A percentile compares a stretch with the other conserved stretches of the same genome.
Conservation (phyloP, 2,888 invertebrate species). For the Tiliacea citrago region DNA sequence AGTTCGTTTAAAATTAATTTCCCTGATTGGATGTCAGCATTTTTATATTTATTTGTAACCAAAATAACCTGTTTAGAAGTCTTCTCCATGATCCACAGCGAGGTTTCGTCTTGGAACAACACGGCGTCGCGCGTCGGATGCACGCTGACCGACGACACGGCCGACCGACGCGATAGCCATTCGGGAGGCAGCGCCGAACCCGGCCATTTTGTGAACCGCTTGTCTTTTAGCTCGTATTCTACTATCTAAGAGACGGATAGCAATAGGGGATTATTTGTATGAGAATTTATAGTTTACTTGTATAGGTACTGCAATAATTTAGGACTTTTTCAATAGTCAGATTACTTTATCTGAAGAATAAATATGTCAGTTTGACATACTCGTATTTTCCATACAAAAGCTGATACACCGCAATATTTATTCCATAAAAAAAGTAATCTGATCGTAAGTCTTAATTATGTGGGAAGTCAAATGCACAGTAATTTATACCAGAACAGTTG, state of each 20-base stretch:
- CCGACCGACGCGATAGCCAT: slow-evolving; percentile 91
- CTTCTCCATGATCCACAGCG: slow-evolving; percentile 89
- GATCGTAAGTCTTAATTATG: no score
- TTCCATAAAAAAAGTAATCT: no score
- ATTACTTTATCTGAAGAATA: no score
- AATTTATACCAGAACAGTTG: no score
- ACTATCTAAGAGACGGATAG: slow-evolving; percentile 90
- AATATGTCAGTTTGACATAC: no score
- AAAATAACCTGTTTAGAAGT: slow-evolving; percentile 64
- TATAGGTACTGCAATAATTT: no score
- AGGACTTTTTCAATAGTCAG: no score
- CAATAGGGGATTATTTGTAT: not conserved
- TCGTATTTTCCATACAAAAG: no score
- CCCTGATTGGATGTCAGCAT: not conserved
- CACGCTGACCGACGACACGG: slow-evolving; percentile 91
- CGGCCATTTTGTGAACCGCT: slow-evolving; percentile 92
- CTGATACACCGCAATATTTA: no score
- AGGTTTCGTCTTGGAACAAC: slow-evolving; percentile 93
- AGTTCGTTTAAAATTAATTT: not conserved
- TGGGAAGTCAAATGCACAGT: no score
- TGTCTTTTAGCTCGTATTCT: slow-evolving; percentile 93
- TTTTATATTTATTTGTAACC: not conserved
- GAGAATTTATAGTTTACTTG: not conserved
- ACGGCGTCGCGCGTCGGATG: slow-evolving; percentile 92
- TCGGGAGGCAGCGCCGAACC: slow-evolving; percentile 88